Base-by-base conservation (phyloP, 2,797 vertebrate species). In the Orestias chungarensis region DNA sequence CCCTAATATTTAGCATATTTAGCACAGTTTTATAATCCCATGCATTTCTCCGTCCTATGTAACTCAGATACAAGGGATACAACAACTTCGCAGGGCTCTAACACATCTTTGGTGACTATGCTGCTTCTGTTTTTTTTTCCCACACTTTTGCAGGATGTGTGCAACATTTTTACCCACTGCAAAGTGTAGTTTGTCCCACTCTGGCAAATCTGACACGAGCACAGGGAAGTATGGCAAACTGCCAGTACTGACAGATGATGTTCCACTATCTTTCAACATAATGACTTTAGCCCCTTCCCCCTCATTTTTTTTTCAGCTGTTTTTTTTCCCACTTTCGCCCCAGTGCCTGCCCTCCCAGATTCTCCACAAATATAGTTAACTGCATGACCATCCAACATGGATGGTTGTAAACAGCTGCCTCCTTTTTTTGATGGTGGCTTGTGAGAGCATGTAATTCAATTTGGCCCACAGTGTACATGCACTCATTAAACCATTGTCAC, bases 391-490 rank as follows among this genome's bases (percentile, higher is more conserved):
- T 90, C 78, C 68, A 29, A 54, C 59, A 80, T 89, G 78, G 90
- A 82, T 80, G 80, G 84, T 65, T 82, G 80, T 76, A 84, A 91
- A 89, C 89, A 90, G 88, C 86, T 90, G 88, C 82, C 83, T 85
- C 68, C 85, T 85, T 88, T 71, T n/a, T 87, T 85, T 91, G 84
- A 90, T 88, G 83, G 66, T 79, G 88, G 87, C 87, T 78, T 91
- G 91, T 91, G 86, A 88, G 86, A 88, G 87, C 87, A 87, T 90
- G 89, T 92, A 90, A 92, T 93, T 89, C 83, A 85, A 86, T 91
- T 91, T 88, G 82, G 91, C 88, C 86, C 81, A 76, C 83, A 87
- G 89, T 92, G 81, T 88, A 91, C 89, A 89, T 88, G 88, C 81
- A 89, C 87, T 86, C 85, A 89, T 90, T 90, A 90, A 89, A 87